Conservation (phyloP, 2,113 vertebrate species). For the Neodon shergylaensis region DNA sequence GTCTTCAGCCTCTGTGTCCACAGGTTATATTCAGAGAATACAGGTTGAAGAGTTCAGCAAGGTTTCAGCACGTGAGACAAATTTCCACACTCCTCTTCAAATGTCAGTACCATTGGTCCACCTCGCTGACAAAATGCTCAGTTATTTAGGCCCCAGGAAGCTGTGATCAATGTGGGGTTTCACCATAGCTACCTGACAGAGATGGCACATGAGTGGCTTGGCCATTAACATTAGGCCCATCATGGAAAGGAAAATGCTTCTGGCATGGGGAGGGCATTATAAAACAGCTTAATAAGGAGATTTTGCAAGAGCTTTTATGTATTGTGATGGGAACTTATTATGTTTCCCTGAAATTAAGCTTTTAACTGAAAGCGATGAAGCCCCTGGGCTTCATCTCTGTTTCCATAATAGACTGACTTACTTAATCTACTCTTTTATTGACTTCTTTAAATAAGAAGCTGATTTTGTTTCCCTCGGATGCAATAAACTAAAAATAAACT, state of each 20-base stretch:
- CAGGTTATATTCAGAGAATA: background rate
- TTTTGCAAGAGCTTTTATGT: conserved; percentile 28
- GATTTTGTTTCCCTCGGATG: conserved; percentile 56
- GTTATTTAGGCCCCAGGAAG: background rate
- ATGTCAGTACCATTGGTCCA: background rate
- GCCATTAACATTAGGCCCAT: background rate
- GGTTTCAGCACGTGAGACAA: background rate
- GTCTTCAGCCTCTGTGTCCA: background rate
- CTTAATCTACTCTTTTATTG: conserved; percentile 71
- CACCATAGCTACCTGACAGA: background rate
- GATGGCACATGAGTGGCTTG: background rate
- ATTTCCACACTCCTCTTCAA: background rate
- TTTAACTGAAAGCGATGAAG: conserved; percentile 66
- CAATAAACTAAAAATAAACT: conserved; percentile 69
- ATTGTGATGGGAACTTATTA: conserved; percentile 52
- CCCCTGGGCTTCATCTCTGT: conserved; percentile 63
- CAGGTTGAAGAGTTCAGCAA: background rate
- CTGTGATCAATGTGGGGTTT: background rate
- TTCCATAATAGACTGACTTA: conserved; percentile 69
- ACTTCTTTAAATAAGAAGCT: conserved; percentile 70
- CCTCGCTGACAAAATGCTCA: background rate
- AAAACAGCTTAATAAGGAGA: background rate
- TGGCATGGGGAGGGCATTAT: background rate
- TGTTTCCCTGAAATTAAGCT: conserved; percentile 65
- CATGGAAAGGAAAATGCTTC: background rate